Conservation (phyloP, 2,113 vertebrate species). For the Brienomyrus brachyistius region DNA sequence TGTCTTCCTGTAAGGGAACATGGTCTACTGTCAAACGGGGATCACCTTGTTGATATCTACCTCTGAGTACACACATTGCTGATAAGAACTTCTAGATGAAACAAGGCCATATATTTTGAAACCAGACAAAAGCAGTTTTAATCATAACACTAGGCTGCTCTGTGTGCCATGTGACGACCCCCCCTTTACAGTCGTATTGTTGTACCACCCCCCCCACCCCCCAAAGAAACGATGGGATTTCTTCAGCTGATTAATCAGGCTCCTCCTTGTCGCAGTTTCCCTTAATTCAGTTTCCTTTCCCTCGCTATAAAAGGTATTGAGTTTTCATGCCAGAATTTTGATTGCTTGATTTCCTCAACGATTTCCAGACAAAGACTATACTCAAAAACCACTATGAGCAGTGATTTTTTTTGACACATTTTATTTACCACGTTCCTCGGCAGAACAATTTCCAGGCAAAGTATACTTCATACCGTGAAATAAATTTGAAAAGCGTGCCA, state of each 20-base stretch:
- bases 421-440: background rate
- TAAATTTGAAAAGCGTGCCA: background rate
- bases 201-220: constrained; percentile 40
- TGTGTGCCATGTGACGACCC: constrained; percentile 23
- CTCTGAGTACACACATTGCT: background rate
- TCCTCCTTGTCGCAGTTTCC: constrained; percentile 36
- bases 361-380: background rate
- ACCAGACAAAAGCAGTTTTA: background rate
- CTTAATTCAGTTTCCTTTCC: background rate
- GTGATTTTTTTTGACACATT: background rate
- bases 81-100: background rate
- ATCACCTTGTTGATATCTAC: background rate
- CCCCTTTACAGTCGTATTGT: constrained; percentile 51
- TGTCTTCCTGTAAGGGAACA: background rate
- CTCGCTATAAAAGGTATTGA: background rate
- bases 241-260: constrained; percentile 61
- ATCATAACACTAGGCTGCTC: constrained; percentile 10
- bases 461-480: background rate
- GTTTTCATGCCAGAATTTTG: background rate
- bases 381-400: background rate
- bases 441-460: background rate
- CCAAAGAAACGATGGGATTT: constrained; percentile 63
- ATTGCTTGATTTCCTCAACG: background rate
- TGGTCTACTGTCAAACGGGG: background rate
- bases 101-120: background rate